These are phyloP conservation scores for Ormyrus nitidulus DNA, from an alignment of 2,888 invertebrate species.

Conservation along the genomic window DNA sequence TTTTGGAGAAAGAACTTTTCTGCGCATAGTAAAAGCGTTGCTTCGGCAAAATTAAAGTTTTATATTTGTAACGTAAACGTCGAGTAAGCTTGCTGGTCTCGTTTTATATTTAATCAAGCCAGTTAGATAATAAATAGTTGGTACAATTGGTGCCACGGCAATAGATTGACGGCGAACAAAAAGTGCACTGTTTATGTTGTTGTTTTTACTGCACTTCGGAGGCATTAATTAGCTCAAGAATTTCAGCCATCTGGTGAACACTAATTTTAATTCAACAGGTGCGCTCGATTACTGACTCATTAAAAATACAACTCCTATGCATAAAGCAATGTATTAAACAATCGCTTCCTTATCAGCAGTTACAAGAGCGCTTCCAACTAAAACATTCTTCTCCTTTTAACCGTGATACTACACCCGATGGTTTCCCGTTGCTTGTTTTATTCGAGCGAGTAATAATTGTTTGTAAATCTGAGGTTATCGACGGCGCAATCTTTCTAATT, in stretches of 20 bases:
- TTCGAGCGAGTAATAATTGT: not conserved
- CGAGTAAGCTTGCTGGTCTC: not conserved
- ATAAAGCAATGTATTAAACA: not conserved
- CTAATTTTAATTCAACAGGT: conserved; percentile 27
- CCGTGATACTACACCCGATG: not conserved
- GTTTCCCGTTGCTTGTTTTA: not conserved
- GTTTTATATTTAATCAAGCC: not conserved
- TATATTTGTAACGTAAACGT: not conserved
- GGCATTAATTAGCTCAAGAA: conserved; percentile 19
- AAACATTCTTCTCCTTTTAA: too few species aligned
- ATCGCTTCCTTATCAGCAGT: not conserved
- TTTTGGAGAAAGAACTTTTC: not conserved
- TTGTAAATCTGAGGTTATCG: not conserved
- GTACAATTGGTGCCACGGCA: conserved; percentile 5
- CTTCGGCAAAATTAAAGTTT: not conserved
- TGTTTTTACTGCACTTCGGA: not conserved
- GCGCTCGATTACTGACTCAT: not conserved
- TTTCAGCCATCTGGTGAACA: not conserved
- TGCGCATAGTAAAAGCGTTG: not conserved
- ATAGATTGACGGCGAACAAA: not conserved
- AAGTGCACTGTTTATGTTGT: not conserved
- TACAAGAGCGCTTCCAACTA: not conserved
- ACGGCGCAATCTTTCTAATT: too few species aligned
- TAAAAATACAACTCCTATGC: not conserved
- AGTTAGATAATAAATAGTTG: conserved; percentile 24